Evolutionary conservation across 1,140 invertebrate genomes (phyloP).

Genomic region (Drosophila erecta): DNA sequence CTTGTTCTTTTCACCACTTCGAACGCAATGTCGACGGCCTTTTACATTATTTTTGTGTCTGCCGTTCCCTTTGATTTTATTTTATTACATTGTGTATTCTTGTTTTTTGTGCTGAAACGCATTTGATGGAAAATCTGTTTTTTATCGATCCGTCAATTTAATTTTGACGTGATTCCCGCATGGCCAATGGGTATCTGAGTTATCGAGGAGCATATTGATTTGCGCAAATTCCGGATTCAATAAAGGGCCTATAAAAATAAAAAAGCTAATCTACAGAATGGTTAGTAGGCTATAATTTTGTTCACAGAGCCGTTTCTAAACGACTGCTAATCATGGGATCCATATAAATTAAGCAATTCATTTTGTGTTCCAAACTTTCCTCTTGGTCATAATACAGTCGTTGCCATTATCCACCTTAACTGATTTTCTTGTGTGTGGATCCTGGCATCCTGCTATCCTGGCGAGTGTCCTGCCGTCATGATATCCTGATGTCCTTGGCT

Average conservation of each 20-base stretch:
- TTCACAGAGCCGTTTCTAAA: neutral
- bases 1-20: constrained; percentile 33
- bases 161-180: constrained; percentile 60
- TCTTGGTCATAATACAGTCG: constrained; percentile 21
- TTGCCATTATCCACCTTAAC: constrained; percentile 39
- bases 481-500: constrained; percentile 32
- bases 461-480: constrained; percentile 11
- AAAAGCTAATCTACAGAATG: neutral
- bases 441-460: constrained; percentile 24
- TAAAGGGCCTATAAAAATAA: no score
- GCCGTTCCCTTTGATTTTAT: constrained; percentile 23
- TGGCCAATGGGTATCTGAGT: neutral
- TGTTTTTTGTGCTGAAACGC: constrained; percentile 64
- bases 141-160: constrained; percentile 77
- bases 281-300: neutral
- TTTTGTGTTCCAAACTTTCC: constrained; percentile 7
- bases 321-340: neutral
- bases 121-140: constrained; percentile 78
- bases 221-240: no score
- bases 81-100: constrained; percentile 7
- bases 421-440: constrained; percentile 29
- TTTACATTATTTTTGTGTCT: constrained; percentile 6
- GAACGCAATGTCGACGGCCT: constrained; percentile 61
- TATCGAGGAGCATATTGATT: neutral
- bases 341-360: constrained; percentile 22